Percentiles rank a stretch among this genome's conserved stretches.
These are phyloP conservation scores for Platycnemis pennipes DNA, from an alignment of 2,888 invertebrate species.

Conservation along the genomic window DNA sequence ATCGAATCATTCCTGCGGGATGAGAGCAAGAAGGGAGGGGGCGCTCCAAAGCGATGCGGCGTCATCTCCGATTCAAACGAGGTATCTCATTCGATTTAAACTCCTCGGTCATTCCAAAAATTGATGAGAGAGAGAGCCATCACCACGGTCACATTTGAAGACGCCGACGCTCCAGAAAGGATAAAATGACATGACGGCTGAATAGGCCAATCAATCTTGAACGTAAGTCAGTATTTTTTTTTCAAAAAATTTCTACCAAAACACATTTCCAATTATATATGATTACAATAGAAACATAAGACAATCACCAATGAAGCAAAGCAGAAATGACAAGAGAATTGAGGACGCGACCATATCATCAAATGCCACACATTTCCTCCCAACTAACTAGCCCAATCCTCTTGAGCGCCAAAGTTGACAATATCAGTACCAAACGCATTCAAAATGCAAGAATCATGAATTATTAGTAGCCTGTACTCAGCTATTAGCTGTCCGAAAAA, in stretches of 20 bases:
- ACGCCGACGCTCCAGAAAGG: background rate
- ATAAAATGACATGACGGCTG: background rate
- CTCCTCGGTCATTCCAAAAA: background rate
- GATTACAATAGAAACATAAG: too few relatives aligned
- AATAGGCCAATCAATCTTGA: background rate
- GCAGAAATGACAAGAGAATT: too few relatives aligned
- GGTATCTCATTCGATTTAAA: background rate
- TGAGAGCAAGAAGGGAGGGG: background rate
- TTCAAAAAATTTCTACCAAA: background rate
- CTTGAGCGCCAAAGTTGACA: too few relatives aligned
- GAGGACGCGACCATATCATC: background rate
- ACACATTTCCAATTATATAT: background rate
- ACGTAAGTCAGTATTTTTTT: background rate
- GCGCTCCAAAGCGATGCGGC: background rate
- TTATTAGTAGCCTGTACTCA: too few relatives aligned
- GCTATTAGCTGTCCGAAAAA: too few relatives aligned
- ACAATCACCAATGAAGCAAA: too few relatives aligned
- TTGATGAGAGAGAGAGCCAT: background rate
- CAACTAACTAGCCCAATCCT: background rate
- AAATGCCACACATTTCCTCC: background rate
- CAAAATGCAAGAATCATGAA: too few relatives aligned
- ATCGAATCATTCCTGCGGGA: background rate
- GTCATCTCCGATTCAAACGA: slow-evolving; percentile 28
- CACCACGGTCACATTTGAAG: slow-evolving; percentile 21
- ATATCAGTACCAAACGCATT: too few relatives aligned